A percentile compares a stretch with the other conserved stretches of the same genome.
phyloP scores from a whole-genome alignment of 92 coral and sea anemone genomes.

The Nematostella vectensis region DNA sequence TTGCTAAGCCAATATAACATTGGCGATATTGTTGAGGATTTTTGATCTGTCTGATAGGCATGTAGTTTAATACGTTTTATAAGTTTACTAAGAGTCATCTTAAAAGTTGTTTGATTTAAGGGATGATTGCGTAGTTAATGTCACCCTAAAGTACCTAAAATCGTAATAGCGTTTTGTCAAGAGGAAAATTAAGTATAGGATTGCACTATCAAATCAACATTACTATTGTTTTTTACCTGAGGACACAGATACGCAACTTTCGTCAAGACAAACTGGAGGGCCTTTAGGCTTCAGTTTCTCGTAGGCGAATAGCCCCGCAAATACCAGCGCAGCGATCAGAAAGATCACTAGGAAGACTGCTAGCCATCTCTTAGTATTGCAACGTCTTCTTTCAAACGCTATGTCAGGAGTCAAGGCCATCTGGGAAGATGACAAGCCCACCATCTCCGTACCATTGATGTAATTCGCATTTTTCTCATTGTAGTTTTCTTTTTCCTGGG shows the following conservation, averaged over 20 bases:
- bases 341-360: conserved; percentile 1
- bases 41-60: no score
- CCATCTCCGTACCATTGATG: conserved; percentile 5
- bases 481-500: neutral
- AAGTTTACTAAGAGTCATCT: no score
- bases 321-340: conserved; percentile 8
- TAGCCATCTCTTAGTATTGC: neutral
- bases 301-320: conserved; percentile 8
- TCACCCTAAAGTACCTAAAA: no score
- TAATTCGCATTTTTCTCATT: neutral
- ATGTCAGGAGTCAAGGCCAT: conserved; percentile 7
- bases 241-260: neutral
- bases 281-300: conserved; percentile 7
- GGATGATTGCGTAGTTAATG: no score
- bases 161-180: no score
- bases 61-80: no score
- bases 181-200: no score
- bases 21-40: no score
- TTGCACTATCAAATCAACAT: no score
- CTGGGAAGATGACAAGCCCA: conserved; percentile 4
- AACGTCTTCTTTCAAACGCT: neutral
- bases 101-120: no score
- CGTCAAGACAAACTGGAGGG: neutral
- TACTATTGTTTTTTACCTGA: no score
- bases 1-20: no score